A percentile compares a stretch with the other conserved stretches of the same genome.
phyloP scores from a whole-genome alignment of 2,888 invertebrate species.

The Meandrusa payeni region DNA sequence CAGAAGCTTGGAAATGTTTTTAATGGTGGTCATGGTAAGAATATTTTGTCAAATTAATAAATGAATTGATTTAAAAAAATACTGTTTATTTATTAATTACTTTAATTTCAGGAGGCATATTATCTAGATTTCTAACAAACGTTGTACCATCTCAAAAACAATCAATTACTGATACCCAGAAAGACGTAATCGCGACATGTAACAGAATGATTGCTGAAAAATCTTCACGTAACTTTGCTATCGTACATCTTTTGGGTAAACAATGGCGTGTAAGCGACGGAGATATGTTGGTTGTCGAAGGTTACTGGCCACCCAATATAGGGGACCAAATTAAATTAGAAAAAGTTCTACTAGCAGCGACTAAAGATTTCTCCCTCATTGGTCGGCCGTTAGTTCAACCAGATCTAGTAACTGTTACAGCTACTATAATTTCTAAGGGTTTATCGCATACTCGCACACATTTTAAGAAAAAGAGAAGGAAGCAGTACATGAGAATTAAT shows the following conservation, averaged over 20 bases:
- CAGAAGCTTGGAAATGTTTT: slow-evolving; percentile 53
- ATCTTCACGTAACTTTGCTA: slow-evolving; percentile 87
- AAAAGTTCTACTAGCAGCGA: slow-evolving; percentile 90
- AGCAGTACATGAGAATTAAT: slow-evolving; percentile 88
- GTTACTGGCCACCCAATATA: slow-evolving; percentile 90
- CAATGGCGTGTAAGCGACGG: slow-evolving; percentile 92
- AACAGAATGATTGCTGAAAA: slow-evolving; percentile 82
- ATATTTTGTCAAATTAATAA: neutral
- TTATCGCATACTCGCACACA: slow-evolving; percentile 89
- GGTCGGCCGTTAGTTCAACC: slow-evolving; percentile 89
- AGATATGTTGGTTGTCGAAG: slow-evolving; percentile 91
- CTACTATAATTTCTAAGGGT: slow-evolving; percentile 91
- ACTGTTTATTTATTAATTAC: no score
- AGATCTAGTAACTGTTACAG: slow-evolving; percentile 87
- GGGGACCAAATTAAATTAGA: slow-evolving; percentile 91
- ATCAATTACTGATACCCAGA: slow-evolving; percentile 45
- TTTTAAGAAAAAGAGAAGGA: slow-evolving; percentile 88
- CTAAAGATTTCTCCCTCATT: slow-evolving; percentile 89
- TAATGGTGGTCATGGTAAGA: slow-evolving; percentile 48
- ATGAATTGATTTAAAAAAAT: no score
- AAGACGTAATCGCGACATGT: slow-evolving; percentile 82
- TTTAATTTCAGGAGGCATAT: slow-evolving; percentile 51
- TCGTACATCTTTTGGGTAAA: slow-evolving; percentile 89
- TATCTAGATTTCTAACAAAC: slow-evolving; percentile 59
- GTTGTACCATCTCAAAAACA: slow-evolving; percentile 45